Percentiles rank a stretch among this genome's conserved stretches.
These are phyloP conservation scores for Elymnias hypermnestra DNA, from an alignment of 1,140 invertebrate genomes.

Conservation along the genomic window DNA sequence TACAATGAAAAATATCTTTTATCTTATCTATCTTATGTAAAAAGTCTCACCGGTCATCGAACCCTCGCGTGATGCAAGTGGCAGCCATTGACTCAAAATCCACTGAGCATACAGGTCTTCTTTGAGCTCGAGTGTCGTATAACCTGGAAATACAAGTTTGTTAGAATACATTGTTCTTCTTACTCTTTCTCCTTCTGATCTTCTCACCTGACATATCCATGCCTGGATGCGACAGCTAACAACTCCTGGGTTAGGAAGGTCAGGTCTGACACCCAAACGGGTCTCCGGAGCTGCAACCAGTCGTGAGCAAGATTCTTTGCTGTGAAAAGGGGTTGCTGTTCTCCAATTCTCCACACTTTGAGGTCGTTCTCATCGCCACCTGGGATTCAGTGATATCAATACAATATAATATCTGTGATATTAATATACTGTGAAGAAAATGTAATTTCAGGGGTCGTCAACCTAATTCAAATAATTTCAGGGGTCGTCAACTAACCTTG, in stretches of 20 bases:
- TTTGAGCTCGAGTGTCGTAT: constrained; percentile 47
- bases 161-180: background rate
- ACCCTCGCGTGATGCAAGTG: constrained; percentile 42
- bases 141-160: constrained; percentile 26
- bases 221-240: constrained; percentile 81
- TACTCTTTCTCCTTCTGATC: background rate
- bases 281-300: constrained; percentile 85
- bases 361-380: constrained; percentile 78
- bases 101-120: constrained; percentile 42
- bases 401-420: background rate
- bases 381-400: constrained; percentile 17
- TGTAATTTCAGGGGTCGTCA: too few relatives aligned
- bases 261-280: constrained; percentile 86
- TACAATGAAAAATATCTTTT: too few relatives aligned
- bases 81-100: constrained; percentile 46
- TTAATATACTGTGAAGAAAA: too few relatives aligned
- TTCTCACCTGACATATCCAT: constrained; percentile 80
- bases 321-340: constrained; percentile 52
- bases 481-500: too few relatives aligned
- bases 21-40: too few relatives aligned
- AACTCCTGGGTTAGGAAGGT: constrained; percentile 77
- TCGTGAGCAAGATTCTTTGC: constrained; percentile 83
- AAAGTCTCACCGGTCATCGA: constrained; percentile 39
- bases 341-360: constrained; percentile 72
- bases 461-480: too few relatives aligned